Percentiles rank a stretch among this genome's conserved stretches.
These are phyloP conservation scores for Tarsius wallacei DNA, from an alignment of 2,797 vertebrate genomes.

Conservation along the genomic window DNA sequence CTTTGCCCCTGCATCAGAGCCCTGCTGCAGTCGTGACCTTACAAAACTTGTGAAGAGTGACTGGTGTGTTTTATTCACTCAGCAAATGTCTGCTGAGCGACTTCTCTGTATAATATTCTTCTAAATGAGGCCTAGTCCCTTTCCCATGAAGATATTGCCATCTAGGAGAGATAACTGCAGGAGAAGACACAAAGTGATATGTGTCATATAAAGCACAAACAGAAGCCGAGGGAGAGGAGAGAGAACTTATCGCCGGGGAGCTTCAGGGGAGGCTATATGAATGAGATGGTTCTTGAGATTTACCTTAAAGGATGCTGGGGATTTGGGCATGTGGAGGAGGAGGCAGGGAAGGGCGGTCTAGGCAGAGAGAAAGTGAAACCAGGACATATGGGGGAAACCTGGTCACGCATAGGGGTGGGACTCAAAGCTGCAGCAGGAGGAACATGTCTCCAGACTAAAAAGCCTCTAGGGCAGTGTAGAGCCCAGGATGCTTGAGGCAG, in stretches of 20 bases:
- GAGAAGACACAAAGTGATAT: not conserved
- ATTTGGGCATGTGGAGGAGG: not conserved
- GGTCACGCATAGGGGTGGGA: not conserved
- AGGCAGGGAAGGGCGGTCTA: not conserved
- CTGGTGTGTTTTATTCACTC: not conserved
- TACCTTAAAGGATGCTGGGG: not conserved
- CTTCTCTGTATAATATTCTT: not conserved
- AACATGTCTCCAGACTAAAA: rapidly evolving
- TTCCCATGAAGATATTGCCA: not conserved
- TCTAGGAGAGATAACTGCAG: not conserved
- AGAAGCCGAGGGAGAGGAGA: not conserved
- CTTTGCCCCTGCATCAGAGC: constrained; percentile 27
- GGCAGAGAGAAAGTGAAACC: not conserved
- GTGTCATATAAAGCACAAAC: not conserved
- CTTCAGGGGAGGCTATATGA: not conserved
- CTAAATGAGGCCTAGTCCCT: not conserved
- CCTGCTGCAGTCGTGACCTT: not conserved
- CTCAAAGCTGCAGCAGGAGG: not conserved
- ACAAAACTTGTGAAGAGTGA: not conserved
- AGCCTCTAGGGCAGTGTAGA: not conserved
- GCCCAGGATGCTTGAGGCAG: not conserved
- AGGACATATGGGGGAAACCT: not conserved
- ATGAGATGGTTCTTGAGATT: not conserved
- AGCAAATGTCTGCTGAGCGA: not conserved
- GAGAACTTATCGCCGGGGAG: not conserved